Evolutionary conservation across 2,113 vertebrate genomes (phyloP).

Genomic region (Leptodactylus fuscus): DNA sequence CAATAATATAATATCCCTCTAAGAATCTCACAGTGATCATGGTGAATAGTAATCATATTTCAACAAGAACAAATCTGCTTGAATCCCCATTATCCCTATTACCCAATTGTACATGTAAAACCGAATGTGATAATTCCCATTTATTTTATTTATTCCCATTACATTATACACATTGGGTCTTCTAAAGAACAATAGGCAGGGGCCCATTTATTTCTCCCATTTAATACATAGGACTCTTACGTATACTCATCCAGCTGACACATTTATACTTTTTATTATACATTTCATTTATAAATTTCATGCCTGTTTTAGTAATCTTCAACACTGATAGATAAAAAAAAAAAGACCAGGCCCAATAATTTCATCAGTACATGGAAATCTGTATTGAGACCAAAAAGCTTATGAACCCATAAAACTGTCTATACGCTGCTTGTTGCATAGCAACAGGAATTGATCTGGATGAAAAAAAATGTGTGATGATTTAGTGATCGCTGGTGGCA

Average conservation of each 20-base stretch:
- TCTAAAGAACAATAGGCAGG: neutral
- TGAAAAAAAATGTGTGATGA: slow-evolving; percentile 75
- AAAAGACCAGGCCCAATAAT: slow-evolving; percentile 44
- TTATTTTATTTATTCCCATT: too few relatives aligned
- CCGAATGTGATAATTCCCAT: too few relatives aligned
- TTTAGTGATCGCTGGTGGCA: slow-evolving; percentile 79
- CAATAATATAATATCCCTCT: neutral
- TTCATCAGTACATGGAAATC: slow-evolving; percentile 62
- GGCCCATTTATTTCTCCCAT: neutral
- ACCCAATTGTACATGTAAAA: neutral
- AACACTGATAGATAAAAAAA: neutral
- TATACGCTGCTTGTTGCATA: slow-evolving; percentile 74
- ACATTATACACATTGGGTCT: neutral
- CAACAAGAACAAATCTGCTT: neutral
- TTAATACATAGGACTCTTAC: neutral
- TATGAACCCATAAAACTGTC: slow-evolving; percentile 71
- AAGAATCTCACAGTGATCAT: too few relatives aligned
- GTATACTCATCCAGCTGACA: neutral
- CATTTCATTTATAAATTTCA: neutral
- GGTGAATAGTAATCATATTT: too few relatives aligned
- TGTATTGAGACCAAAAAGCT: slow-evolving; percentile 65
- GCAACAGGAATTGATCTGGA: slow-evolving; percentile 80
- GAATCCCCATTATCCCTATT: neutral
- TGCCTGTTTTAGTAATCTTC: neutral
- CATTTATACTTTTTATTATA: neutral